Evolutionary conservation across 2,113 vertebrate species (phyloP), one percentile per base, ranked within the genome.

Genomic region (Chinchilla lanigera): DNA sequence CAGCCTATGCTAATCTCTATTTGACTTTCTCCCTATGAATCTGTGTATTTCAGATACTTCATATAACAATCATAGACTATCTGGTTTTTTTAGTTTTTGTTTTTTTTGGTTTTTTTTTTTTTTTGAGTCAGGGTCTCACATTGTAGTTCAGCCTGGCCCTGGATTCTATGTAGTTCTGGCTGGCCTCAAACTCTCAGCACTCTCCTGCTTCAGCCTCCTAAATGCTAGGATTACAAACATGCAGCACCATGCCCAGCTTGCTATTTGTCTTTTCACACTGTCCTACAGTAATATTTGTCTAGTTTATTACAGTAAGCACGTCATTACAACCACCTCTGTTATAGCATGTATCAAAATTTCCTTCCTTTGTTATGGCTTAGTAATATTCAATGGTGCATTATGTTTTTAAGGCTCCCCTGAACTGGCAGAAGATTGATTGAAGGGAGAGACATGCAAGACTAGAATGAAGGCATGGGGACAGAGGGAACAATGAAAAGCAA

Each of bases 61-160:
- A 14, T 3, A 2, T 4, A n/a, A 30, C 56, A 63, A 44, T 58
- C 56, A 20, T 2, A 0, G 2, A 17, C 5, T 17, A 47, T 22
- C 28, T 58, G 8, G 24, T 30, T 60, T 78, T 90, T 50, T 14
- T 30, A n/a, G n/a, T 10, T 14, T 65, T 11, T 30, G 0, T 33
- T 2, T 35, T 2, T 83, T 90, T 50, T 4, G 13, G 1, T 65
- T 33, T 33, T 13, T 3, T 7, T 35, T 17, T 7, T 35, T 67
- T 69, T 69, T 35, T 67, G 14, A n/a, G 67, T 20, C 35, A 69
- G 12, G 17, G 67, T 69, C 67, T 69, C 67, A 69, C 35, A 20
- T n/a, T 67, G 65, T 8, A 67, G 65, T 67, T 67, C 33, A 19
- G 65, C 16, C 65, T 67, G 35, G 16, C 12, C 35, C 67, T 69